Evolutionary conservation across 2,113 vertebrate genomes (phyloP).

Genomic region (Coracopsis vasa): DNA sequence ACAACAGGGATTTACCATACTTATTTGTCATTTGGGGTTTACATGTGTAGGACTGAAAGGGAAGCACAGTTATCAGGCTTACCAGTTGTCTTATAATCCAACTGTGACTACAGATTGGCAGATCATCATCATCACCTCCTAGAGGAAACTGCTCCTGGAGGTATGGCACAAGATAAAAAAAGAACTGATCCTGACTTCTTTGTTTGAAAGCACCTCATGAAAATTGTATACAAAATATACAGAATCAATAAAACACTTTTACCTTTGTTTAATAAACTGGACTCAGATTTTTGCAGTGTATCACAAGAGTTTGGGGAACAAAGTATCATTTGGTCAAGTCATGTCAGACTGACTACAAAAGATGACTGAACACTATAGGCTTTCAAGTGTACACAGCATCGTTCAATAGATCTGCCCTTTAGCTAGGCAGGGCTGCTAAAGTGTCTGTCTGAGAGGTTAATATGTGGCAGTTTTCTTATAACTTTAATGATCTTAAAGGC

Average conservation of each 20-base stretch:
- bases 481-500: neutral
- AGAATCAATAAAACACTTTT: neutral
- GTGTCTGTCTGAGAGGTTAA: neutral
- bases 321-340: neutral
- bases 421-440: neutral
- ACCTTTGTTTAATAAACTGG: neutral
- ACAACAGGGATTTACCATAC: neutral
- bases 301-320: neutral
- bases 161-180: neutral
- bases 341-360: neutral
- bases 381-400: neutral
- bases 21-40: neutral
- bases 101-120: neutral
- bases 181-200: neutral
- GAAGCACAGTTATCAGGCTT: neutral
- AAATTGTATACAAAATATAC: neutral
- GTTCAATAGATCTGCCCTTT: conserved; percentile 7
- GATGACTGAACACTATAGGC: neutral
- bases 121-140: neutral
- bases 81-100: neutral
- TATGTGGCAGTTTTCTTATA: neutral
- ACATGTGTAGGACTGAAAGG: neutral
- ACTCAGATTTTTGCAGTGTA: neutral
- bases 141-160: neutral
- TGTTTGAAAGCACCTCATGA: neutral